Evolutionary conservation across 1,140 invertebrate genomes (phyloP), one percentile per base, ranked within the genome.

Genomic region (Hylaeus anthracinus): DNA sequence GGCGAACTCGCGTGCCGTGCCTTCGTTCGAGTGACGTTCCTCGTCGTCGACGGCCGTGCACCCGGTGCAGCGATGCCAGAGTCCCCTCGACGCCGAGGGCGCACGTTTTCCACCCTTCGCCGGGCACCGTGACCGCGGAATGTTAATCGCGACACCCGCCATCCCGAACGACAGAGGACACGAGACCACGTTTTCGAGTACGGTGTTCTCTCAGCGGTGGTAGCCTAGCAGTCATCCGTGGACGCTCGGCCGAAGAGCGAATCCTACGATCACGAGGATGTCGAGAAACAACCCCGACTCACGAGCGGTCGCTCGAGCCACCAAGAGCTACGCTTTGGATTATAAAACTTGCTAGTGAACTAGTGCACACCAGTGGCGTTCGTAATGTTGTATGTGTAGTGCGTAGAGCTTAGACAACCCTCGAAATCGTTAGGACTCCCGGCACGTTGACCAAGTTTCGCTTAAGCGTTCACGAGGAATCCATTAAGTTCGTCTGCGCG

Each of bases 1-100:
- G 92, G 92, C 92, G 90, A 92, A 92, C 91, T 92, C 91, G 92
- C 92, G 92, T 92, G 92, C 91, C 91, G 92, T 90, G 91, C 86
- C 90, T 90, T 90, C 90, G 85, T 87, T 83, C 69, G 69, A 76
- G 84, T 86, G 66, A 76, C 71, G 83, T 70, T 74, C 41, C 75
- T 81, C 55, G 58, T 66, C 73, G 65, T 65, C 63, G 74, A 41
- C 69, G 64, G 43, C 79, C 8, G 37, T 41, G 51, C 51, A 51
- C 10, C 51, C 6, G 51, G 51, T 51, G 51, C 9, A 10, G 9
- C 58, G 78, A 85, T 41, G 72, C 63, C 15, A 76, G 14, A 39
- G 74, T 39, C 14, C 15, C 45, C 61, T 12, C 65, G 75, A 45
- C 67, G 55, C 1, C 15, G 41, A 53, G 56, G 66, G 61, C 56